Base-by-base conservation (phyloP, 2,113 vertebrate species). In the Sander lucioperca region DNA sequence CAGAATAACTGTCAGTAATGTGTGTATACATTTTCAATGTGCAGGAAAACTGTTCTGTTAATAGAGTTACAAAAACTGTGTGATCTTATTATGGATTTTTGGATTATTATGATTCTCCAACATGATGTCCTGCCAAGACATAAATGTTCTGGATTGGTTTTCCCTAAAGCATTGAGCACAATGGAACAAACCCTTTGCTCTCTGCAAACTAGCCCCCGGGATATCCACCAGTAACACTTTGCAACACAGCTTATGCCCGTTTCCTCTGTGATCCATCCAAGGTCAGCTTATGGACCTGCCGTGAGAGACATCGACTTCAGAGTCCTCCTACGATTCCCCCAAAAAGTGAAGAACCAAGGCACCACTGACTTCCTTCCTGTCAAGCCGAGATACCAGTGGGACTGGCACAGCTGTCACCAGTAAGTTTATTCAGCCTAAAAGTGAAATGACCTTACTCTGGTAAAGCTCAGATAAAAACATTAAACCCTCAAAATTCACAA, bases 351-450 rank as follows among this genome's bases (percentile, higher is more conserved):
- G 87, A 97, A 97, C 81, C 95, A 94, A 81, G 96, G 96, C 9
- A 96, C 95, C 0, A 75, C 93, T 0, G 96, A 97, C 87, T 97
- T 97, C 86, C 95, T 97, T 3, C 96, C 96, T 0, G 85, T 95
- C 53, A 96, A 96, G 69, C 96, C 96, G 0, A 94, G 93, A 67
- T 93, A 96, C 63, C 92, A 95, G 79, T 97, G 96, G 96, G 96
- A 97, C 77, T 97, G 96, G 96, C 96, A 97, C 93, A 96, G 95
- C 91, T 97, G 96, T 80, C 96, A 97, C 86, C 96, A 96, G 96
- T 97, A 83, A 96, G 96, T 93, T 81, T 39, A 16, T 39, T 23
- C 68, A 39, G 39, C 51, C n/a, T 45, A 2, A 57, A 63, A 48
- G 5, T 53, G 8, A 43, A 39, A 69, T 21, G 5, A 74, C 2